phyloP scores from a whole-genome alignment of 2,797 vertebrate genomes.

The Crax fasciolata region DNA sequence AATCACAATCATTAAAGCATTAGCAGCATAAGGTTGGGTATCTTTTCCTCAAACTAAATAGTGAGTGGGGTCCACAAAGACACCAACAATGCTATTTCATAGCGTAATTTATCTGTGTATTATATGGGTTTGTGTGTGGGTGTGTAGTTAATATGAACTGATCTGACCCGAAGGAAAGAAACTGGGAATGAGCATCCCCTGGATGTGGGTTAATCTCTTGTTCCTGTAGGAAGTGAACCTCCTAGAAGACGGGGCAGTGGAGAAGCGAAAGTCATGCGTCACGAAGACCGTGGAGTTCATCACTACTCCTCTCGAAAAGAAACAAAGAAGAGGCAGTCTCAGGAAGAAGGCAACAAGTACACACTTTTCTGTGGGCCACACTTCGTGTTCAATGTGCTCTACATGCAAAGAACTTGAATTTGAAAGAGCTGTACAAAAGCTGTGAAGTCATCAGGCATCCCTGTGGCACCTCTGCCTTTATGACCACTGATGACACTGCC shows the following conservation, averaged over 20 bases:
- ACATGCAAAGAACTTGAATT: not conserved
- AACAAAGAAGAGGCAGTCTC: not conserved
- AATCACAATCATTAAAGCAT: not conserved
- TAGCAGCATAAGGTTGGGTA: not conserved
- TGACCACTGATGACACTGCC: not conserved
- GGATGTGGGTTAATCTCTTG: not conserved
- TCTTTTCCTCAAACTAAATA: not conserved
- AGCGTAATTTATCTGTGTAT: not conserved
- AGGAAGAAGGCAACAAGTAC: not conserved
- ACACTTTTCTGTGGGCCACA: not conserved
- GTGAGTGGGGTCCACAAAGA: not conserved
- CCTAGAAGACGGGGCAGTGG: not conserved
- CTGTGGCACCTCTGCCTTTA: not conserved
- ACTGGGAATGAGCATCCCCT: not conserved
- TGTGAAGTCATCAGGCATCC: not conserved
- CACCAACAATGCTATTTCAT: not conserved
- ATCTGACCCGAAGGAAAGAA: not conserved
- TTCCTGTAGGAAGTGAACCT: not conserved
- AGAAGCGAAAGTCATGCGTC: not conserved
- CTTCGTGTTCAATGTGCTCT: not conserved
- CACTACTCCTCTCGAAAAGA: not conserved
- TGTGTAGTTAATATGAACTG: not conserved
- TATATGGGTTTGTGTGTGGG: not conserved
- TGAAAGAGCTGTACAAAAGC: not conserved
- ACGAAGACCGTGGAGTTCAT: not conserved